Percentiles rank a stretch among this genome's conserved stretches.
Evolutionary conservation across 2,888 invertebrate species (phyloP).

Genomic region (Leptinotarsa tumamoca): DNA sequence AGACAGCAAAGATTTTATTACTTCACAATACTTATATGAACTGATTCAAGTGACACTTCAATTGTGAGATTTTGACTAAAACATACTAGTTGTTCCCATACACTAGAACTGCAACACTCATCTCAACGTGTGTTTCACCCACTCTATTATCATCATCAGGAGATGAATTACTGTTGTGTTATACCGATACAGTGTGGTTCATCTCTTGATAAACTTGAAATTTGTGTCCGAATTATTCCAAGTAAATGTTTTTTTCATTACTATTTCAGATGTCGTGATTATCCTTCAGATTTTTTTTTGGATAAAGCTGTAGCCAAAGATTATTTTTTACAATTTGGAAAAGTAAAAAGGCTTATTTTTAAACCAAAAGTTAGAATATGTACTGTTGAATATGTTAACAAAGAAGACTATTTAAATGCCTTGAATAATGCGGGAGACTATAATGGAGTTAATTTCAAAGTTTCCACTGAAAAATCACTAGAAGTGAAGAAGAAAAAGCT

Average conservation of each 20-base stretch:
- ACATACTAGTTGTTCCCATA: too few relatives aligned
- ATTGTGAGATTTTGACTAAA: too few relatives aligned
- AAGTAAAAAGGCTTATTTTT: conserved; percentile 74
- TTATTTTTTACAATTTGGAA: conserved; percentile 80
- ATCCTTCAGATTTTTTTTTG: conserved; percentile 75
- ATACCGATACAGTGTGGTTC: too few relatives aligned
- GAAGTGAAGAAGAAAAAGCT: conserved; percentile 45
- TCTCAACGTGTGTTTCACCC: too few relatives aligned
- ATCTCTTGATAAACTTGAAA: too few relatives aligned
- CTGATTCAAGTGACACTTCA: too few relatives aligned
- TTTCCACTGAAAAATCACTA: conserved; percentile 29
- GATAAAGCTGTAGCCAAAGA: conserved; percentile 73
- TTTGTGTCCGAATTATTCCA: background rate
- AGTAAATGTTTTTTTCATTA: background rate
- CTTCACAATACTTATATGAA: too few relatives aligned
- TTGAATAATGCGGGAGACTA: conserved; percentile 72
- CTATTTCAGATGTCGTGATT: conserved; percentile 71
- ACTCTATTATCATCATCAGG: too few relatives aligned
- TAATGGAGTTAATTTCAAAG: conserved; percentile 72
- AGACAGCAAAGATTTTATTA: too few relatives aligned
- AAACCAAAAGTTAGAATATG: conserved; percentile 75
- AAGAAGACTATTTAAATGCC: conserved; percentile 72
- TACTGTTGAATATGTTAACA: conserved; percentile 76
- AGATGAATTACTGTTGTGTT: too few relatives aligned
- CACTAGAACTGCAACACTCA: too few relatives aligned